phyloP scores from a whole-genome alignment of 2,888 invertebrate species.

The Caenorhabditis virilis region DNA sequence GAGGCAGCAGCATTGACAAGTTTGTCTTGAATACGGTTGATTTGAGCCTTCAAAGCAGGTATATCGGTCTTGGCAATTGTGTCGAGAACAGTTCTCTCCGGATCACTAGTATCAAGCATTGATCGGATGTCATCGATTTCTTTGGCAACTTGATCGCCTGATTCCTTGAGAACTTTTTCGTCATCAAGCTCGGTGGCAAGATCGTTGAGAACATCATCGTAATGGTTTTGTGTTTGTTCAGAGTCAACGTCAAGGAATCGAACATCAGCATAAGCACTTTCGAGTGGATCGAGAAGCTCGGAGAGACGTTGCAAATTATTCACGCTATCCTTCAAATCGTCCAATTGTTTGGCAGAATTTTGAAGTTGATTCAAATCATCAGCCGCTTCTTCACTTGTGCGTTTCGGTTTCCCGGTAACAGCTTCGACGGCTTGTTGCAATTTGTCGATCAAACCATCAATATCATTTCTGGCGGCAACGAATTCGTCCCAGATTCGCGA shows the following conservation, averaged over 20 bases:
- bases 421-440: conserved; percentile 41
- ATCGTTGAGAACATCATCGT: conserved; percentile 42
- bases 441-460: conserved; percentile 43
- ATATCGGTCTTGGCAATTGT: conserved; percentile 22
- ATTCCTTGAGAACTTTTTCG: conserved; percentile 45
- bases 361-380: conserved; percentile 30
- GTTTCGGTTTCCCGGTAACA: conserved; percentile 33
- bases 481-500: conserved; percentile 47
- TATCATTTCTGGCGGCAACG: conserved; percentile 44
- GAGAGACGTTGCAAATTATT: conserved; percentile 45
- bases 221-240: conserved; percentile 47
- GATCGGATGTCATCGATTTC: conserved; percentile 37
- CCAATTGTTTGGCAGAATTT: conserved; percentile 17
- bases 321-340: conserved; percentile 27
- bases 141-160: conserved; percentile 41
- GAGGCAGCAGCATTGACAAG: conserved; percentile 29
- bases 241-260: conserved; percentile 56
- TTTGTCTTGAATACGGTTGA: conserved; percentile 38
- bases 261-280: conserved; percentile 51
- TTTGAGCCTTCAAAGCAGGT: conserved; percentile 45
- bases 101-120: conserved; percentile 24
- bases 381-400: conserved; percentile 32
- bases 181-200: conserved; percentile 40
- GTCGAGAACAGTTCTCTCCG: conserved; percentile 25
- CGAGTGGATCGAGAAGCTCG: conserved; percentile 52